Evolutionary conservation across 2,888 invertebrate species (phyloP).

Genomic region (Parascotia fuliginaria): DNA sequence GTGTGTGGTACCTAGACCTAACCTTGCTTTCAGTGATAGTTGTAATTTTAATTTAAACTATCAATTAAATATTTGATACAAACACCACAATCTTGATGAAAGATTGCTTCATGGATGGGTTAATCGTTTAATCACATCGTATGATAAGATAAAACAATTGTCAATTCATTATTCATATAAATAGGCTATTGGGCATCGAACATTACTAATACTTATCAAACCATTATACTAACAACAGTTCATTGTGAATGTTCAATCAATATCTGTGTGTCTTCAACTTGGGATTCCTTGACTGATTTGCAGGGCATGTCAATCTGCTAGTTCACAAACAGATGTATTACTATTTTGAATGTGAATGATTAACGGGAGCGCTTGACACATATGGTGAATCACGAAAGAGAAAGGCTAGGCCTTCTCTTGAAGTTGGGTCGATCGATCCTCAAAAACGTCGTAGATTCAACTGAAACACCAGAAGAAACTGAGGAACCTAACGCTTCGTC

Average conservation of each 20-base stretch:
- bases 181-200: constrained; percentile 58
- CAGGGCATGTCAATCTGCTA: constrained; percentile 82
- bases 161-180: constrained; percentile 40
- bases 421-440: constrained; percentile 63
- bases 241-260: constrained; percentile 67
- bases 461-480: constrained; percentile 55
- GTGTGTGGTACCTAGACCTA: constrained; percentile 42
- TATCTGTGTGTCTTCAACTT: constrained; percentile 85
- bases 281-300: constrained; percentile 84
- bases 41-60: constrained; percentile 19
- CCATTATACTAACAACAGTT: constrained; percentile 64
- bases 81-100: constrained; percentile 58
- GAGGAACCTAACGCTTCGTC: constrained; percentile 42
- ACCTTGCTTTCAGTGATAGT: constrained; percentile 36
- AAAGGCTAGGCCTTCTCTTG: constrained; percentile 78
- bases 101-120: constrained; percentile 65
- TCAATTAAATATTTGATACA: constrained; percentile 28
- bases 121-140: constrained; percentile 60
- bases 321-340: constrained; percentile 71
- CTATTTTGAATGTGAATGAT: constrained; percentile 72
- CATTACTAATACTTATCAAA: constrained; percentile 62
- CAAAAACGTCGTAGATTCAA: constrained; percentile 57
- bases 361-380: constrained; percentile 66
- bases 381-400: constrained; percentile 79
- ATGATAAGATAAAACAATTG: constrained; percentile 68